phyloP scores from a whole-genome alignment of 2,113 vertebrate genomes.

The Gila orcuttii region DNA sequence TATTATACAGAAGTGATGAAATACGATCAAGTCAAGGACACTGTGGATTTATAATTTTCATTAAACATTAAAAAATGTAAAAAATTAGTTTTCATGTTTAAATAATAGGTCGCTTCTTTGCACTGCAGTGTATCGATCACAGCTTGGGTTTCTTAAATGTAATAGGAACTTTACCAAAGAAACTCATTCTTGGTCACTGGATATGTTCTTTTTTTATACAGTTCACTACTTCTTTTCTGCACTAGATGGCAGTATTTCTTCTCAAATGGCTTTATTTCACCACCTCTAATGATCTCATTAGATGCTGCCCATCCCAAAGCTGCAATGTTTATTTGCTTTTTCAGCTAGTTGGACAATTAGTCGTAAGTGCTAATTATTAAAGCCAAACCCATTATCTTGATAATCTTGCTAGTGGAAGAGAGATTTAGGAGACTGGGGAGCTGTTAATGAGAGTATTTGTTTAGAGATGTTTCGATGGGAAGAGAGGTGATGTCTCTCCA shows the following conservation, averaged over 20 bases:
- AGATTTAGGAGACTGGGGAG: background rate
- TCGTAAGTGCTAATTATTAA: slow-evolving; percentile 29
- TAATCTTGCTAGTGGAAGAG: background rate
- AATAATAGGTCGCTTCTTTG: background rate
- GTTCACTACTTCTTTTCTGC: background rate
- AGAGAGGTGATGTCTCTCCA: background rate
- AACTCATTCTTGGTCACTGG: background rate
- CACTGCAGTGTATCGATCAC: background rate
- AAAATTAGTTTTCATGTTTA: background rate
- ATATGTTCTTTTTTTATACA: background rate
- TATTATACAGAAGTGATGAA: background rate
- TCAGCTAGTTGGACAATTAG: slow-evolving; percentile 20
- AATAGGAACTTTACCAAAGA: background rate
- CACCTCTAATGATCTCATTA: slow-evolving; percentile 4
- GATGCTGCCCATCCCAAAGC: slow-evolving; percentile 3
- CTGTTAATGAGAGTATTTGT: background rate
- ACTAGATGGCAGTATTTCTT: slow-evolving; percentile 41
- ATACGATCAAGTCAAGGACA: background rate
- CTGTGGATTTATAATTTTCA: background rate
- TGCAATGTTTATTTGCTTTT: slow-evolving; percentile 6
- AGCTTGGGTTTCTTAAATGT: background rate
- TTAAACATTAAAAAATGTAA: too few relatives aligned
- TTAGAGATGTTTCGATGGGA: background rate
- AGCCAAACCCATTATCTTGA: slow-evolving; percentile 19
- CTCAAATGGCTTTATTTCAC: background rate